These are phyloP conservation scores for Cataglyphis altisquamis DNA, from an alignment of 2,888 invertebrate species.

Conservation along the genomic window DNA sequence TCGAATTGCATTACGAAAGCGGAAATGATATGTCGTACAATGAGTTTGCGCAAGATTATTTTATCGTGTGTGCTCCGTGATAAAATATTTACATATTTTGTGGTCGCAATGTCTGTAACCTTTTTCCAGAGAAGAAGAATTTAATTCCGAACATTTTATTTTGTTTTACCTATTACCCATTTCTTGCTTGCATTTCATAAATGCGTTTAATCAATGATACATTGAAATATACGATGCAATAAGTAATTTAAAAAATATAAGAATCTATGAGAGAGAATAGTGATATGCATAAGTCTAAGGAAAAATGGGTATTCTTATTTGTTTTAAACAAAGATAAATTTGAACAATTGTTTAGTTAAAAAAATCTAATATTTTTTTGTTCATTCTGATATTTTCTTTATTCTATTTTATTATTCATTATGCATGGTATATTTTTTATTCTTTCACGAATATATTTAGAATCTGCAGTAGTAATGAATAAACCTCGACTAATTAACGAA, in stretches of 20 bases:
- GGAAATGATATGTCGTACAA: slow-evolving; percentile 13
- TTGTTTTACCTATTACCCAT: background rate
- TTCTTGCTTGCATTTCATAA: background rate
- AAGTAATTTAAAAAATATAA: too few species aligned
- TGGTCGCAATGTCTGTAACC: background rate
- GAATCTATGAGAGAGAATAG: background rate
- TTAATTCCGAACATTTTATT: background rate
- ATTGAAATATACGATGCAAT: background rate
- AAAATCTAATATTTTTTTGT: background rate
- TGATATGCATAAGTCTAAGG: background rate
- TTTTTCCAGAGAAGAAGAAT: background rate
- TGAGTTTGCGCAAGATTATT: slow-evolving; percentile 21
- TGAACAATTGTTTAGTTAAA: background rate
- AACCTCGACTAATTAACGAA: slow-evolving; percentile 9
- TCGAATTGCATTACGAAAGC: slow-evolving; percentile 14
- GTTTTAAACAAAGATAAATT: slow-evolving; percentile 1
- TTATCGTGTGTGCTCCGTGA: slow-evolving; percentile 7
- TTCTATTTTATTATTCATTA: background rate
- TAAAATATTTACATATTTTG: background rate
- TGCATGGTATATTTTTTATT: background rate
- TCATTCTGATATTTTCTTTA: background rate
- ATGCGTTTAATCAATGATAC: background rate
- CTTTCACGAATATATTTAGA: background rate
- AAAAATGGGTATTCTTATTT: background rate
- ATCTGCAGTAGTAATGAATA: background rate